Conservation (phyloP, 2,888 invertebrate genomes). For the Aporophyla lueneburgensis region DNA sequence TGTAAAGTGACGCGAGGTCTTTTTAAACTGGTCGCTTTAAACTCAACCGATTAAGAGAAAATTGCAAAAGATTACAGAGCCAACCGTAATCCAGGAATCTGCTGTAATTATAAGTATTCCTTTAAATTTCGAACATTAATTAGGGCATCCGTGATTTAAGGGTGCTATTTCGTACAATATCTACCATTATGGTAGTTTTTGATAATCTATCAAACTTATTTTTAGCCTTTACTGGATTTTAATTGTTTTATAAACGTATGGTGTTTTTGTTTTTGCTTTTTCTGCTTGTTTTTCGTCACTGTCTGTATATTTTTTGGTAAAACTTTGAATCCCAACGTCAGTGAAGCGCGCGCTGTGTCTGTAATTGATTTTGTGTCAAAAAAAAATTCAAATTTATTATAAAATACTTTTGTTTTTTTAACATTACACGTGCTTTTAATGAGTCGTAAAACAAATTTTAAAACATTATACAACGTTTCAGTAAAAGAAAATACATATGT, state of each 20-base stretch:
- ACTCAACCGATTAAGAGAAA: slow-evolving; percentile 87
- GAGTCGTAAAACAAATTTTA: slow-evolving; percentile 9
- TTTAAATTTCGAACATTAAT: slow-evolving; percentile 85
- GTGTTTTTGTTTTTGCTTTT: slow-evolving; percentile 15
- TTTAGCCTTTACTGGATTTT: slow-evolving; percentile 44
- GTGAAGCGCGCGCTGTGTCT: too few species aligned
- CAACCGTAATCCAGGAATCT: slow-evolving; percentile 83
- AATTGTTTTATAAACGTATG: slow-evolving; percentile 30
- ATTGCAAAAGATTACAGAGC: slow-evolving; percentile 88
- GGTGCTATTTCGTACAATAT: slow-evolving; percentile 69
- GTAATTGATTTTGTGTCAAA: too few species aligned
- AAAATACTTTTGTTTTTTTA: not conserved
- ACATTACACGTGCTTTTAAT: not conserved
- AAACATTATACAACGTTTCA: slow-evolving; percentile 27
- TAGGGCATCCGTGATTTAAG: slow-evolving; percentile 81
- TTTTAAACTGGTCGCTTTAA: slow-evolving; percentile 74
- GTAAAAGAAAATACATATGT: slow-evolving; percentile 54
- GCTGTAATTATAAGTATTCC: slow-evolving; percentile 85
- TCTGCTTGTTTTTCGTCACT: not conserved
- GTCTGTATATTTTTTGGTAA: not conserved
- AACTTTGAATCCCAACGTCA: not conserved
- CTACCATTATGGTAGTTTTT: slow-evolving; percentile 61
- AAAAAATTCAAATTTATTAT: too few species aligned
- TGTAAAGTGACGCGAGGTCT: slow-evolving; percentile 73
- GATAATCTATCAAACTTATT: slow-evolving; percentile 58